These are phyloP conservation scores for Chrysemys picta DNA, from an alignment of 2,113 vertebrate genomes.

Conservation along the genomic window DNA sequence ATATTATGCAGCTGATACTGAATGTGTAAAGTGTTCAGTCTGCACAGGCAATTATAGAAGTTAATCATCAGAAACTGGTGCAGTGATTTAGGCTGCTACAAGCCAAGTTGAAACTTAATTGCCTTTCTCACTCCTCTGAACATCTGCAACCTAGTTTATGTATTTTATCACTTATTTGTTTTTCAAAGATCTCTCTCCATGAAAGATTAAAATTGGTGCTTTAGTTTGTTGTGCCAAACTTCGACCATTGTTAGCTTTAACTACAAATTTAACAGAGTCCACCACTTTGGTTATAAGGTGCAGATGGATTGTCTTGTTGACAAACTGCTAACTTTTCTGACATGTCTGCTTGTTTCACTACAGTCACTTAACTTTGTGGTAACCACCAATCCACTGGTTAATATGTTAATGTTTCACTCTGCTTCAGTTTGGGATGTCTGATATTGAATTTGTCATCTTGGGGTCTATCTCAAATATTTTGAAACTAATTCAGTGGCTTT, in stretches of 20 bases:
- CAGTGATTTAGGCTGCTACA: constrained; percentile 58
- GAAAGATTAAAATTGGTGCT: constrained; percentile 61
- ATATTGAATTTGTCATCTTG: constrained; percentile 25
- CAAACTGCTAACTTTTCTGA: background rate
- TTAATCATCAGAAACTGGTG: constrained; percentile 39
- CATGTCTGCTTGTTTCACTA: constrained; percentile 29
- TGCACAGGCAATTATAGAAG: constrained; percentile 34
- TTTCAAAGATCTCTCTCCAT: constrained; percentile 10
- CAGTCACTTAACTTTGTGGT: background rate
- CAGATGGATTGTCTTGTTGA: constrained; percentile 32
- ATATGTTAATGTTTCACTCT: background rate
- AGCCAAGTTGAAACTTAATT: constrained; percentile 66
- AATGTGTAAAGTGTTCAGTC: constrained; percentile 37
- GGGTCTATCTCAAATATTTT: background rate
- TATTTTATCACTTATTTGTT: constrained; percentile 57
- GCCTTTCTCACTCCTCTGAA: constrained; percentile 69
- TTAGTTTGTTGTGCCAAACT: constrained; percentile 78
- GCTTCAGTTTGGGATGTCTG: constrained; percentile 19
- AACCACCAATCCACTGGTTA: constrained; percentile 17
- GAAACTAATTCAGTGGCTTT: constrained; percentile 14
- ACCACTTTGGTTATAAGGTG: constrained; percentile 28
- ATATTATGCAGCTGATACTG: constrained; percentile 11
- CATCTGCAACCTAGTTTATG: constrained; percentile 40
- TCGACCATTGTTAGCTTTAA: constrained; percentile 59
- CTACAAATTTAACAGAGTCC: constrained; percentile 12